These are phyloP conservation scores for Molossus alvarezi DNA, from an alignment of 2,797 vertebrate species.

Conservation along the genomic window DNA sequence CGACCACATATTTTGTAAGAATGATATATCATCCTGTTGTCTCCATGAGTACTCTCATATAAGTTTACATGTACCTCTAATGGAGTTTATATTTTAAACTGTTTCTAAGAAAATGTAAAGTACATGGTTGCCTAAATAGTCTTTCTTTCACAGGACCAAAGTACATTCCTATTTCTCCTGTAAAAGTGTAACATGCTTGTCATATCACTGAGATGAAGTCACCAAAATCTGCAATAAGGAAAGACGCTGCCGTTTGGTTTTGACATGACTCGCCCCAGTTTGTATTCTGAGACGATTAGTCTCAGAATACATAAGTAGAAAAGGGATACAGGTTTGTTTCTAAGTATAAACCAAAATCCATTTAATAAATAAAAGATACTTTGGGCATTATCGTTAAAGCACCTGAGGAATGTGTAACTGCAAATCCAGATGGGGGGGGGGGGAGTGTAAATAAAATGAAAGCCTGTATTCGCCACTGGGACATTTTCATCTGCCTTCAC, in stretches of 20 bases:
- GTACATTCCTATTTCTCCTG: background rate
- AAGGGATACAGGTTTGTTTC: background rate
- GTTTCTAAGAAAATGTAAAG: slow-evolving; percentile 20
- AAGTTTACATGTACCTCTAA: slow-evolving; percentile 52
- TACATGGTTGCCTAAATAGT: background rate
- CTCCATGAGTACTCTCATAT: background rate
- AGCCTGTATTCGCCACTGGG: background rate
- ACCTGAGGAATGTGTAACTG: slow-evolving; percentile 65
- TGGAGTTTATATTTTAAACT: slow-evolving; percentile 34
- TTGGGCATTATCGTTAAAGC: background rate
- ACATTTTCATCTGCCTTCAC: background rate
- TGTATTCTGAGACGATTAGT: background rate
- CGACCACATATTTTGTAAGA: slow-evolving; percentile 60
- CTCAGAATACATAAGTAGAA: background rate
- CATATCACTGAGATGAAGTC: slow-evolving; percentile 27
- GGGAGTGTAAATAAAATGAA: background rate
- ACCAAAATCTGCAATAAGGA: background rate
- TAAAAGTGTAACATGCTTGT: background rate
- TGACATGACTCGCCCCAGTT: background rate
- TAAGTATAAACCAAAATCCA: background rate
- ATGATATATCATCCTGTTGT: background rate
- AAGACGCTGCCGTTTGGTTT: background rate
- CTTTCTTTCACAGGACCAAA: slow-evolving; percentile 30
- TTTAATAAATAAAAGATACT: background rate
- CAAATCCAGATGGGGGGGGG: background rate